Percentiles rank a stretch among this genome's conserved stretches.
Evolutionary conservation across 2,797 vertebrate genomes (phyloP).

Genomic region (Miichthys miiuy): DNA sequence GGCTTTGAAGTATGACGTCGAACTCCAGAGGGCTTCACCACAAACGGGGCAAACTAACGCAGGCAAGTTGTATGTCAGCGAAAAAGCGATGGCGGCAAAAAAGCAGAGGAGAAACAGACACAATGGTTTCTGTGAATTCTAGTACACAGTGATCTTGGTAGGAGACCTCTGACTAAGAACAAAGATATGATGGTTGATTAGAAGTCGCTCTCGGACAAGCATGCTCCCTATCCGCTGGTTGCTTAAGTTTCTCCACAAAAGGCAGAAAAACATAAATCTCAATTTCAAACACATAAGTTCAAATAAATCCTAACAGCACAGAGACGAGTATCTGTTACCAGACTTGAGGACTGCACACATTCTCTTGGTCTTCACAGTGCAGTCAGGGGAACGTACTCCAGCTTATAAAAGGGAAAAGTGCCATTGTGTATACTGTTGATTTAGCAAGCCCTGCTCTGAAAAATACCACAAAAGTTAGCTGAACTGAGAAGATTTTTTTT

Average conservation of each 20-base stretch:
- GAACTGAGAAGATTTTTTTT: background rate
- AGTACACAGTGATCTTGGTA: slow-evolving; percentile 51
- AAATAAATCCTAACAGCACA: slow-evolving; percentile 50
- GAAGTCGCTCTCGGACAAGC: slow-evolving; percentile 29
- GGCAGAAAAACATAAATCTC: slow-evolving; percentile 60
- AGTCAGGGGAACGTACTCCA: slow-evolving; percentile 7
- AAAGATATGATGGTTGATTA: slow-evolving; percentile 59
- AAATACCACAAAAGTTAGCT: background rate
- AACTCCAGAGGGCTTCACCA: slow-evolving; percentile 76
- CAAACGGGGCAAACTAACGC: slow-evolving; percentile 73
- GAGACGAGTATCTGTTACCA: slow-evolving; percentile 45
- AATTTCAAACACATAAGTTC: slow-evolving; percentile 34
- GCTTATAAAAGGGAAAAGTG: slow-evolving; percentile 5
- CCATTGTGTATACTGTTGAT: slow-evolving; percentile 19
- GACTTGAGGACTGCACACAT: slow-evolving; percentile 26
- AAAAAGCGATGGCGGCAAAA: slow-evolving; percentile 48
- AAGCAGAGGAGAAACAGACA: slow-evolving; percentile 29
- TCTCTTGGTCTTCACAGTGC: slow-evolving; percentile 17
- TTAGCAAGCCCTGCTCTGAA: slow-evolving; percentile 22
- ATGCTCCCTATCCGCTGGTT: slow-evolving; percentile 21
- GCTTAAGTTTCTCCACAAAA: slow-evolving; percentile 31
- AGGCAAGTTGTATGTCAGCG: slow-evolving; percentile 77
- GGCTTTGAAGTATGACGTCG: slow-evolving; percentile 83
- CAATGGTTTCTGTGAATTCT: slow-evolving; percentile 47
- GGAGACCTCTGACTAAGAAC: slow-evolving; percentile 50